Conservation (phyloP, 2,797 vertebrate genomes). For the Fistularia tabacaria region DNA sequence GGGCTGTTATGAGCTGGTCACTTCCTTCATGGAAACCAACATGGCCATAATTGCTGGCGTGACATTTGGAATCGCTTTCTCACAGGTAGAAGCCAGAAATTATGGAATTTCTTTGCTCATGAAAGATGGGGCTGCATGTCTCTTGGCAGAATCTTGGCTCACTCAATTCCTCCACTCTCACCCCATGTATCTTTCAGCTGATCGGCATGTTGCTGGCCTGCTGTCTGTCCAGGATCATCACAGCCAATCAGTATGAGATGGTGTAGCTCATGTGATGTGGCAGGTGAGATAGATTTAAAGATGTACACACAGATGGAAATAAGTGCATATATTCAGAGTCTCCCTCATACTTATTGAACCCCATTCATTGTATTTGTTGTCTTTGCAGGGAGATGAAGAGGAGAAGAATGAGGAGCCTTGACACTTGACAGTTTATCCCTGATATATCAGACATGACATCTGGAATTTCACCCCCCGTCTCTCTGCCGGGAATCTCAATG, state of each 20-base stretch:
- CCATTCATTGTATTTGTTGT: slow-evolving; percentile 9
- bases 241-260: slow-evolving; percentile 99
- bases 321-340: background rate
- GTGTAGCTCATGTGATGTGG: slow-evolving; percentile 82
- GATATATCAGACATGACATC: slow-evolving; percentile 30
- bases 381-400: slow-evolving; percentile 55
- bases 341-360: background rate
- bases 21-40: slow-evolving; percentile 95
- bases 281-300: slow-evolving; percentile 43
- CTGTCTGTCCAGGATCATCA: slow-evolving; percentile 98
- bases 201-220: slow-evolving; percentile 98
- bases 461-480: slow-evolving; percentile 46
- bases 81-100: slow-evolving; percentile 76
- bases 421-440: slow-evolving; percentile 47
- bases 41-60: slow-evolving; percentile 96
- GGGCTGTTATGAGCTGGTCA: slow-evolving; percentile 95
- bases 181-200: slow-evolving; percentile 72
- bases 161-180: background rate
- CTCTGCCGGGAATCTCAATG: slow-evolving; percentile 62
- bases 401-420: slow-evolving; percentile 43
- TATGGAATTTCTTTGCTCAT: background rate
- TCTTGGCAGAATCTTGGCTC: background rate
- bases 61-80: slow-evolving; percentile 93
- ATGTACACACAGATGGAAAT: background rate
- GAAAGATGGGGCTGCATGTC: too few relatives aligned